Percentiles rank a stretch among this genome's conserved stretches.
Conservation (phyloP, 1,140 invertebrate species). For the Drosophila rufa region DNA sequence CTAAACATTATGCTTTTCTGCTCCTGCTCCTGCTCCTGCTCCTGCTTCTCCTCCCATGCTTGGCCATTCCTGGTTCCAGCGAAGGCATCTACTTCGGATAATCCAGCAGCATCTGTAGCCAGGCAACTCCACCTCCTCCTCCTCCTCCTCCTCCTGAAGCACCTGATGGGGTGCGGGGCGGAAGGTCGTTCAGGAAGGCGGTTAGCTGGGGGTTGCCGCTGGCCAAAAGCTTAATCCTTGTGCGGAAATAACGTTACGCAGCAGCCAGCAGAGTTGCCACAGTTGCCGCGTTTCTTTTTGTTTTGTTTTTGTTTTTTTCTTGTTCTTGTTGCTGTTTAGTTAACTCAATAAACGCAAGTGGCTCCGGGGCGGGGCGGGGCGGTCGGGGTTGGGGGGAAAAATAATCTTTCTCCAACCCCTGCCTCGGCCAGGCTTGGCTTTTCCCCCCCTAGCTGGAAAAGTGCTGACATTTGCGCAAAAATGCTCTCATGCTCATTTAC, state of each 20-base stretch:
- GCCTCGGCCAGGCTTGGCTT: not conserved
- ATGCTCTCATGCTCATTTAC: slow-evolving; percentile 69
- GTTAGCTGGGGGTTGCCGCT: slow-evolving; percentile 30
- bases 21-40: too few relatives aligned
- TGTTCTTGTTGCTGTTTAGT: slow-evolving; percentile 69
- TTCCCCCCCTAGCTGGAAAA: slow-evolving; percentile 39
- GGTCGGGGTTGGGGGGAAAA: slow-evolving; percentile 22
- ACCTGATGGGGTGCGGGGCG: slow-evolving; percentile 14
- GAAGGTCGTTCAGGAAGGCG: slow-evolving; percentile 10
- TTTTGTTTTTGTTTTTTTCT: slow-evolving; percentile 26
- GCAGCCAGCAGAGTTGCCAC: slow-evolving; percentile 31
- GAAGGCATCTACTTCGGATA: slow-evolving; percentile 14
- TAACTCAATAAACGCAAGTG: slow-evolving; percentile 81
- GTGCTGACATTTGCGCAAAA: slow-evolving; percentile 78
- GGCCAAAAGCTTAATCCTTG: slow-evolving; percentile 77
- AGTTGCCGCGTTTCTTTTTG: slow-evolving; percentile 38
- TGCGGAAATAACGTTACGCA: slow-evolving; percentile 74
- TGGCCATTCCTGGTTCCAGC: not conserved
- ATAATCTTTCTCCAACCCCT: slow-evolving; percentile 53
- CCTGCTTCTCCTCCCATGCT: not conserved
- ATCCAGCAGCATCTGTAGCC: slow-evolving; percentile 30
- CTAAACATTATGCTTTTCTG: too few relatives aligned
- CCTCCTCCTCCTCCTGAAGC: slow-evolving; percentile 4
- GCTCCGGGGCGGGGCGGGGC: slow-evolving; percentile 2
- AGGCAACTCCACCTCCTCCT: slow-evolving; percentile 1